Conservation (phyloP, 2,113 vertebrate species). For the Seriola quinqueradiata region DNA sequence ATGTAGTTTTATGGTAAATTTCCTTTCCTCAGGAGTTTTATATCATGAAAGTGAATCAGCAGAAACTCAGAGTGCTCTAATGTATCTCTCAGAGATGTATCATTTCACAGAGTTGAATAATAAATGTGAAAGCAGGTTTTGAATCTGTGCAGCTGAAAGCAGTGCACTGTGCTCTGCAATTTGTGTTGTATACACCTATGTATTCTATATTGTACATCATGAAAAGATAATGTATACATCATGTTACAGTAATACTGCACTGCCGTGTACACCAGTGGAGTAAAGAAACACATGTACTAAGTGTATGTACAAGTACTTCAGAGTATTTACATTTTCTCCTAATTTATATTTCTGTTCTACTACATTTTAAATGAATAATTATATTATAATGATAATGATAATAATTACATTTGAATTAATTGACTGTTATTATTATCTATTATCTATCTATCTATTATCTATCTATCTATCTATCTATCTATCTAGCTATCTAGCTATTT, state of each 20-base stretch:
- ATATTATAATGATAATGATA: too few species aligned
- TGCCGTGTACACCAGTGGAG: neutral
- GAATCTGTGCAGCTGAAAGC: conserved; percentile 56
- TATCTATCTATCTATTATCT: too few species aligned
- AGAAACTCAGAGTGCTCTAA: conserved; percentile 31
- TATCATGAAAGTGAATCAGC: conserved; percentile 26
- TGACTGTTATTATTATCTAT: too few species aligned
- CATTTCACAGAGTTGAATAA: conserved; percentile 67
- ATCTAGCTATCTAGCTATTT: too few species aligned
- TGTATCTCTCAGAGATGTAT: conserved; percentile 67
- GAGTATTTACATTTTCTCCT: neutral
- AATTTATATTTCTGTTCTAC: too few species aligned
- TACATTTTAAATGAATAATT: too few species aligned
- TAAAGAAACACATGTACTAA: neutral
- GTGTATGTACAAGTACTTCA: neutral
- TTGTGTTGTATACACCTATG: neutral
- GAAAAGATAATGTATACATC: conserved; percentile 4
- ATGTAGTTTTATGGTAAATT: conserved; percentile 7
- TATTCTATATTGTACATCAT: neutral
- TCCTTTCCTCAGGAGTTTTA: conserved; percentile 30
- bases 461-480: too few species aligned
- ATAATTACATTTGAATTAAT: too few species aligned
- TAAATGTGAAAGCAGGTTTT: conserved; percentile 62
- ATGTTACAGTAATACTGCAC: conserved; percentile 5
- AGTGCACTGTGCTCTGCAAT: conserved; percentile 6